Conservation (phyloP, 1,140 invertebrate species). For the Cotesia typhae region DNA sequence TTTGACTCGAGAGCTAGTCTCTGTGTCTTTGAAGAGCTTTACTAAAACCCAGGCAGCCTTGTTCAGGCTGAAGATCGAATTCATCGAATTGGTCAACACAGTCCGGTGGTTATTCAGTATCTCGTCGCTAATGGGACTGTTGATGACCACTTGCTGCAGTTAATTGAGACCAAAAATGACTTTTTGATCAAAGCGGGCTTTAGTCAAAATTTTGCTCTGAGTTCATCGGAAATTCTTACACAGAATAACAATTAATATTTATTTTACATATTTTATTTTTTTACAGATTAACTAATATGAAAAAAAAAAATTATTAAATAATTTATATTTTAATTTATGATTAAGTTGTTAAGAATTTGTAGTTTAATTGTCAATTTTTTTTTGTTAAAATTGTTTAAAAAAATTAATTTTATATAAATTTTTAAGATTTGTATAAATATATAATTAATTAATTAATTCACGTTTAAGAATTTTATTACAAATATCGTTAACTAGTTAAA, state of each 20-base stretch:
- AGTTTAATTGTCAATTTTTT: no score
- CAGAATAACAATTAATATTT: constrained; percentile 33
- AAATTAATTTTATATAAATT: no score
- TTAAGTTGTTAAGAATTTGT: no score
- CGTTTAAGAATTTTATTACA: no score
- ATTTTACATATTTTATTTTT: no score
- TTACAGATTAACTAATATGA: no score
- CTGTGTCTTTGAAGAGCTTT: constrained; percentile 95
- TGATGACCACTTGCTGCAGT: constrained; percentile 92
- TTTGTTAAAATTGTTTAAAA: no score
- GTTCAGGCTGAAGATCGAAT: constrained; percentile 94
- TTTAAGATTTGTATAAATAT: no score
- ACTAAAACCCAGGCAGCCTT: constrained; percentile 97
- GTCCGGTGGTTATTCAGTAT: constrained; percentile 83
- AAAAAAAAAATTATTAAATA: no score
- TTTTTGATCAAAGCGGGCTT: constrained; percentile 85
- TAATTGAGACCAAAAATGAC: constrained; percentile 84
- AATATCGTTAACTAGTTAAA: no score
- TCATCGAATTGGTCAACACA: constrained; percentile 90
- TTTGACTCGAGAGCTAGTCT: constrained; percentile 88
- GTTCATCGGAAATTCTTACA: constrained; percentile 41
- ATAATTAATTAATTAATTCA: no score
- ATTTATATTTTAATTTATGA: no score
- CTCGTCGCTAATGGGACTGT: constrained; percentile 87
- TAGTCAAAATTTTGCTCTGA: constrained; percentile 75